Conservation (phyloP, 2,888 invertebrate genomes). For the Rhorus exstirpatorius region DNA sequence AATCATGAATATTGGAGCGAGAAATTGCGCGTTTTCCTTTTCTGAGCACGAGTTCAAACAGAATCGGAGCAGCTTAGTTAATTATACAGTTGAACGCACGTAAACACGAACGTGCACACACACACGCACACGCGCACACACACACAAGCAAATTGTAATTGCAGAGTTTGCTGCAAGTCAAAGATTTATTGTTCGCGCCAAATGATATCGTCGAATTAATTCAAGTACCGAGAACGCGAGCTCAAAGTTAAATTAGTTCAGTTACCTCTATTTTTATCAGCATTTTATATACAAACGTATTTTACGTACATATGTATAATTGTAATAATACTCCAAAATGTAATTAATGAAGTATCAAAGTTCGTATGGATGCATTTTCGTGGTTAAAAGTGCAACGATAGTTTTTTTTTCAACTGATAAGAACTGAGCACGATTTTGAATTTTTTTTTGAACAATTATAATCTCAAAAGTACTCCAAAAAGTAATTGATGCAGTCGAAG, state of each 20-base stretch:
- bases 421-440: too few species aligned
- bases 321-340: too few species aligned
- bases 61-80: conserved; percentile 40
- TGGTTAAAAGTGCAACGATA: too few species aligned
- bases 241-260: conserved; percentile 27
- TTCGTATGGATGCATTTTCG: too few species aligned
- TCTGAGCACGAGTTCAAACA: conserved; percentile 17
- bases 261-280: conserved; percentile 6
- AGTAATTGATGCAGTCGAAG: too few species aligned
- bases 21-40: conserved; percentile 21
- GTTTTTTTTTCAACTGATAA: too few species aligned
- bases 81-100: conserved; percentile 36
- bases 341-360: too few species aligned
- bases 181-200: conserved; percentile 52
- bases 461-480: too few species aligned
- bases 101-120: background rate
- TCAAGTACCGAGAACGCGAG: conserved; percentile 22
- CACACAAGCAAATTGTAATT: conserved; percentile 40
- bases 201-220: conserved; percentile 44
- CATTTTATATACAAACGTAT: background rate
- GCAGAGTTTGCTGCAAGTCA: conserved; percentile 37
- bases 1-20: background rate
- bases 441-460: too few species aligned
- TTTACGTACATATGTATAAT: background rate
- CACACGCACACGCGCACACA: background rate